A percentile compares a stretch with the other conserved stretches of the same genome.
Evolutionary conservation across 2,113 vertebrate species (phyloP).

Genomic region (Peromyscus leucopus): DNA sequence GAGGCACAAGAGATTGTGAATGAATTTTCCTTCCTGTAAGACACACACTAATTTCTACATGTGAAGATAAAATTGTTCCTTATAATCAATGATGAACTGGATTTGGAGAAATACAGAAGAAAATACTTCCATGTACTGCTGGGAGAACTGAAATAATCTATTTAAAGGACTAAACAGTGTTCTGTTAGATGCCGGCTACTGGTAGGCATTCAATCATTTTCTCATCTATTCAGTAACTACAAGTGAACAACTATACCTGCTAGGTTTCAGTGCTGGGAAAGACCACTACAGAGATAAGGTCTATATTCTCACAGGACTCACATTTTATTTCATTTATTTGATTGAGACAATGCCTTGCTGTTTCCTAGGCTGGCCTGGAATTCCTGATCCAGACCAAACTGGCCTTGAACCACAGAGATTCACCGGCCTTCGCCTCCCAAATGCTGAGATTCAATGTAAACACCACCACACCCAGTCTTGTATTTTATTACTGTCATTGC

Average conservation of each 20-base stretch:
- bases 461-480: background rate
- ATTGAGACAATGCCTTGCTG: background rate
- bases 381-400: background rate
- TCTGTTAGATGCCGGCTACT: background rate
- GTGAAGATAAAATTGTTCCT: background rate
- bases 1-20: background rate
- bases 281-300: background rate
- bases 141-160: background rate
- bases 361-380: background rate
- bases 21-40: constrained; percentile 14
- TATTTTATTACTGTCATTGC: background rate
- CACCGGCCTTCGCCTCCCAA: background rate
- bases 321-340: background rate
- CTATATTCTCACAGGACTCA: background rate
- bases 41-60: constrained; percentile 7
- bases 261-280: background rate
- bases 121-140: background rate
- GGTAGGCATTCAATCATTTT: background rate
- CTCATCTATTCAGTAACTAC: background rate
- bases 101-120: background rate
- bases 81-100: background rate
- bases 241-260: background rate
- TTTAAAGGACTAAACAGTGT: background rate
- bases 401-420: background rate
- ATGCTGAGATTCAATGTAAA: background rate